Evolutionary conservation across 2,797 vertebrate genomes (phyloP).

Genomic region (Argentina silus): DNA sequence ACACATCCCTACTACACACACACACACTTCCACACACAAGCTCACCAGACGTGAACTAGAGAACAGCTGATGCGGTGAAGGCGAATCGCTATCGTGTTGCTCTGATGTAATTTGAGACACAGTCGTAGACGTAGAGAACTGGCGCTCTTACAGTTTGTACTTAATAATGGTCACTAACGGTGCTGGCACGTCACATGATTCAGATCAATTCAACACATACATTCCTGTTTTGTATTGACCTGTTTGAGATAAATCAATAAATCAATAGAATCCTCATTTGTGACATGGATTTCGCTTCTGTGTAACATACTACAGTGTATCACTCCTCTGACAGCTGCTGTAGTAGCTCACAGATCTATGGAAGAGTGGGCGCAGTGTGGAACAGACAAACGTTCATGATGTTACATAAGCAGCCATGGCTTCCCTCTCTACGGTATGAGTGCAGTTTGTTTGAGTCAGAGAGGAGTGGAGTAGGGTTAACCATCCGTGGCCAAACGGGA

Average conservation of each 20-base stretch:
- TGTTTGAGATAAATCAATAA: background rate
- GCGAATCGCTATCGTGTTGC: background rate
- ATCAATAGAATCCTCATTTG: conserved; percentile 30
- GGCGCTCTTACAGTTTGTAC: too few relatives aligned
- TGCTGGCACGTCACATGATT: background rate
- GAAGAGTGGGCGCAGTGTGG: background rate
- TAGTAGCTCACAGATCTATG: conserved; percentile 4
- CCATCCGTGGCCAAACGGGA: conserved; percentile 13
- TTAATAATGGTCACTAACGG: too few relatives aligned
- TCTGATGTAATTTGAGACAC: too few relatives aligned
- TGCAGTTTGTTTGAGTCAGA: conserved; percentile 17
- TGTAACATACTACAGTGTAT: background rate
- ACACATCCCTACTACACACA: background rate
- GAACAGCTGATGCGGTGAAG: conserved; percentile 1
- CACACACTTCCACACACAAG: conserved; percentile 6
- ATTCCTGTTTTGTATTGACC: background rate
- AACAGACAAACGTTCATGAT: conserved; percentile 24
- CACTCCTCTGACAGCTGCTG: conserved; percentile 23
- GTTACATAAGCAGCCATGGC: conserved; percentile 54
- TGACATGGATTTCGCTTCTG: background rate
- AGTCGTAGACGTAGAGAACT: too few relatives aligned
- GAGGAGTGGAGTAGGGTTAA: conserved; percentile 24
- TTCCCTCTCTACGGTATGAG: conserved; percentile 21
- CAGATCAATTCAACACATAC: background rate
- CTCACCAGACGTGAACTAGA: background rate